phyloP scores from a whole-genome alignment of 2,888 invertebrate species.

The Polymixis lichenea region DNA sequence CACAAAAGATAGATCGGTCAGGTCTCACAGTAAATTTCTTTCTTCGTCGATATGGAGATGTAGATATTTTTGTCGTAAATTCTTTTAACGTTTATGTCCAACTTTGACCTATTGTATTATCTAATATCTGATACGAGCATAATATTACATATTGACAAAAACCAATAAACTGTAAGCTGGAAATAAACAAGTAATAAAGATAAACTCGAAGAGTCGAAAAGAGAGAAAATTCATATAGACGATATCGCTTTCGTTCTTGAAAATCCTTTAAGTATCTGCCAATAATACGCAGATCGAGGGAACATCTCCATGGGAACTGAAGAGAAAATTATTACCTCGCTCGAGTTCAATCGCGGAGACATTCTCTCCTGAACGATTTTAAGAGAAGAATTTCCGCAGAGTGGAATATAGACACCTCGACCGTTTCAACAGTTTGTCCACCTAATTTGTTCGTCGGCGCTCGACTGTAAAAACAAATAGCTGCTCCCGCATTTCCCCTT shows the following conservation, averaged over 20 bases:
- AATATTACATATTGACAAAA: slow-evolving; percentile 41
- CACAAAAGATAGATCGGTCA: slow-evolving; percentile 58
- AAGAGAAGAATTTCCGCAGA: slow-evolving; percentile 85
- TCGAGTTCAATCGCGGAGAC: slow-evolving; percentile 82
- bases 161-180: slow-evolving; percentile 45
- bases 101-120: slow-evolving; percentile 31
- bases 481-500: slow-evolving; percentile 84
- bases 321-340: slow-evolving; percentile 86
- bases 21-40: slow-evolving; percentile 43
- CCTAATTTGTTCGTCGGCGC: slow-evolving; percentile 90
- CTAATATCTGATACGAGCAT: slow-evolving; percentile 21
- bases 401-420: slow-evolving; percentile 89
- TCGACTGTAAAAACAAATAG: slow-evolving; percentile 90
- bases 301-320: slow-evolving; percentile 79
- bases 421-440: slow-evolving; percentile 90
- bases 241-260: slow-evolving; percentile 74
- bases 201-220: slow-evolving; percentile 47
- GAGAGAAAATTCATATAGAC: slow-evolving; percentile 65
- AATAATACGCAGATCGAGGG: slow-evolving; percentile 82
- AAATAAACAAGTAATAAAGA: slow-evolving; percentile 55
- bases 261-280: slow-evolving; percentile 79
- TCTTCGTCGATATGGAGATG: slow-evolving; percentile 36
- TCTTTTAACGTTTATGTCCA: slow-evolving; percentile 8
- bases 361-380: slow-evolving; percentile 81
- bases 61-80: slow-evolving; percentile 25